Percentiles rank a stretch among this genome's conserved stretches.
Conservation (phyloP, 2,888 invertebrate genomes). For the Hetaerina titia region DNA sequence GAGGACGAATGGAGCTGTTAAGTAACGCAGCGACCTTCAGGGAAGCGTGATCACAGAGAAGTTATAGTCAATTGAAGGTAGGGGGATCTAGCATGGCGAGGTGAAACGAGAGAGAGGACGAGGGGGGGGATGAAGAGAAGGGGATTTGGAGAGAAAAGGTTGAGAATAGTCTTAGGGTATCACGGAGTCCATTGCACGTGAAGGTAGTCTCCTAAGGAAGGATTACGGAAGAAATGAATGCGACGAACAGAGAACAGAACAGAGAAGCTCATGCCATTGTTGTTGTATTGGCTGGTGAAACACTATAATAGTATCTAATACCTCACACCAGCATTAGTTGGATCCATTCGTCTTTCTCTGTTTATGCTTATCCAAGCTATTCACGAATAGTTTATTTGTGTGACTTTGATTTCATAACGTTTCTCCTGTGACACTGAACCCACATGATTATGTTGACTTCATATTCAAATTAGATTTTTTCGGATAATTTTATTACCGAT, state of each 20-base stretch:
- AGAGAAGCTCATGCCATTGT: not conserved
- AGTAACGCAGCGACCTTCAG: not conserved
- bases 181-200: not conserved
- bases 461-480: no score
- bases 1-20: not conserved
- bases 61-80: not conserved
- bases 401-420: no score
- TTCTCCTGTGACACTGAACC: no score
- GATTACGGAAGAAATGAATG: not conserved
- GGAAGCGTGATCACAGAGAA: not conserved
- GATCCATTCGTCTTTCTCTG: no score
- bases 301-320: no score
- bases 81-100: not conserved
- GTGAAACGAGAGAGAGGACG: not conserved
- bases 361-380: no score
- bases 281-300: not conserved
- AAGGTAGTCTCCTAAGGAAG: not conserved
- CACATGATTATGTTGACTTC: no score
- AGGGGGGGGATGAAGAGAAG: not conserved
- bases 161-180: not conserved
- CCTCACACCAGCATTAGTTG: no score
- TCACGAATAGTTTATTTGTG: no score
- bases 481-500: no score
- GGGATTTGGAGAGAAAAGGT: not conserved
- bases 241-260: not conserved